These are phyloP conservation scores for Pterophyllum scalare DNA, from an alignment of 2,113 vertebrate species.

Conservation along the genomic window DNA sequence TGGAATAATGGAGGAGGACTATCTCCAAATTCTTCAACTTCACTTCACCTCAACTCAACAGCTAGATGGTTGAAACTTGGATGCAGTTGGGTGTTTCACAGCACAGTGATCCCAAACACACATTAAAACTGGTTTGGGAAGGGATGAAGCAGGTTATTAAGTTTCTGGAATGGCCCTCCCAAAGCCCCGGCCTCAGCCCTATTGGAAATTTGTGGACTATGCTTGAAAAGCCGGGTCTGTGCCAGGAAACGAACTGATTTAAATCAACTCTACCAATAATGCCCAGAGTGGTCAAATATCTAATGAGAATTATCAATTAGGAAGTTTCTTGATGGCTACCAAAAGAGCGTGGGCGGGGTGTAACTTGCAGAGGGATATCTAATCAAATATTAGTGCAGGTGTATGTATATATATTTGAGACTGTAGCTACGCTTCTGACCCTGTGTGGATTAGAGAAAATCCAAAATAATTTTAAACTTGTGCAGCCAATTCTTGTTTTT, in stretches of 20 bases:
- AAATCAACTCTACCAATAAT: accelerated
- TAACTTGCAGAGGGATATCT: no score
- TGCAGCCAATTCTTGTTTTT: background rate
- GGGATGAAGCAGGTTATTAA: background rate
- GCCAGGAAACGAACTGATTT: background rate
- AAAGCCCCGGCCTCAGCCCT: background rate
- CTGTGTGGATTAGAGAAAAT: background rate
- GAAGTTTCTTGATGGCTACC: background rate
- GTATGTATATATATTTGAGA: background rate
- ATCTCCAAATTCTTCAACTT: no score
- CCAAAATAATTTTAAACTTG: background rate
- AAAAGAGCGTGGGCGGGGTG: accelerated
- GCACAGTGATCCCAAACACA: no score
- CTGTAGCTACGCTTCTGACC: background rate
- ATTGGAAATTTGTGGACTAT: background rate
- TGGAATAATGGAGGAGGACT: no score
- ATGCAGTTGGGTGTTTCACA: no score
- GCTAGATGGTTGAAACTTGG: no score
- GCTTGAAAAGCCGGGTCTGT: background rate
- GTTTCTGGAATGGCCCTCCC: background rate
- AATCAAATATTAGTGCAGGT: no score
- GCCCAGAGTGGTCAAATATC: background rate
- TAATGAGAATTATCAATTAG: background rate
- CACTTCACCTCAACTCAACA: no score
- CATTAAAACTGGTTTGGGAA: background rate